Conservation (phyloP, 2,113 vertebrate genomes). For the Rhipidura dahli region DNA sequence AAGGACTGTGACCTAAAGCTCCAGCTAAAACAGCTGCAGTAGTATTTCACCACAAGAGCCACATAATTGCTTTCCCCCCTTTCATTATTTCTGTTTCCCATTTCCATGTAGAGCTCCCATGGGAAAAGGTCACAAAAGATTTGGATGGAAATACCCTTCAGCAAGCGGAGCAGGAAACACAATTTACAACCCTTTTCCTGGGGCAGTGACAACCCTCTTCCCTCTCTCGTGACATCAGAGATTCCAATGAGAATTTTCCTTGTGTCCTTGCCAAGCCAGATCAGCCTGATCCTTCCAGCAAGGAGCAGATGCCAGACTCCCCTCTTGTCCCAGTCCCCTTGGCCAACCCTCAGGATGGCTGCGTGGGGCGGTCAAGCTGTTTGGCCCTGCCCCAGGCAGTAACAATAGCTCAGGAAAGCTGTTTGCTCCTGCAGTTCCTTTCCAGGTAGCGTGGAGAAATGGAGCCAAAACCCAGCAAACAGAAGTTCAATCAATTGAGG, state of each 20-base stretch:
- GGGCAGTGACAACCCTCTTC: not conserved
- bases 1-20: not conserved
- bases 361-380: accelerated
- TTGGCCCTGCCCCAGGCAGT: not conserved
- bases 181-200: not conserved
- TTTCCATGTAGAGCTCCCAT: not conserved
- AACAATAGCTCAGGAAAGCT: conserved; percentile 33
- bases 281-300: not conserved
- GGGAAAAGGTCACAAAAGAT: not conserved
- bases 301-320: not conserved
- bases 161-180: not conserved
- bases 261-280: not conserved
- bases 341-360: not conserved
- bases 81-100: not conserved
- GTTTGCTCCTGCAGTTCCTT: conserved; percentile 4
- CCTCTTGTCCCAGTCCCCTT: not conserved
- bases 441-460: not conserved
- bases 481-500: not conserved
- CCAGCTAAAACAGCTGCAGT: not conserved
- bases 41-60: not conserved
- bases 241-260: not conserved
- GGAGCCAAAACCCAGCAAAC: not conserved
- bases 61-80: not conserved
- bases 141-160: not conserved
- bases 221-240: not conserved